Evolutionary conservation across 2,888 invertebrate genomes (phyloP), one percentile per base, ranked within the genome.

Genomic region (Tupiocoris notatus): DNA sequence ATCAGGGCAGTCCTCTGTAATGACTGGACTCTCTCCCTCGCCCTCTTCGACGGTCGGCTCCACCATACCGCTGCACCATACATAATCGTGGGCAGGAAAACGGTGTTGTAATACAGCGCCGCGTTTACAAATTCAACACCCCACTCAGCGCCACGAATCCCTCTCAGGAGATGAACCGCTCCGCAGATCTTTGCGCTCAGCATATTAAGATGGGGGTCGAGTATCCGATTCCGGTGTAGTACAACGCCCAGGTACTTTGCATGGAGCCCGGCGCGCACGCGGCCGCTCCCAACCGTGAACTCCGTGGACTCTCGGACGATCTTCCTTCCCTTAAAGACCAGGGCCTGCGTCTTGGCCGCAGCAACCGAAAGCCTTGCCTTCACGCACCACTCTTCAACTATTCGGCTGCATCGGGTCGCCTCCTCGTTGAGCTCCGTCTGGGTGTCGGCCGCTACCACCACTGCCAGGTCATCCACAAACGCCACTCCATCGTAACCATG

Each of bases 391-490:
- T 65, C 65, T 2, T 23, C n/a, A 17, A 23, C 17, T 7, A 23
- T 2, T 2, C n/a, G 1, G 2, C 9, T 1, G 65, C 23, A 65
- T 2, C 20, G 7, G 16, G 18, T 20, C 3, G 21, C 20, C 1
- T 16, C 2, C 12, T 2, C 7, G 3, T 1, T 12, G 6, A 70
- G 18, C n/a, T 25, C 68, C 0, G 21, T 23, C 56, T 65, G 16
- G 1, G 75, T 57, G n/a, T 66, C n/a, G 1, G 58, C 78, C 17
- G 58, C 12, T 2, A 77, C 23, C 1, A 67, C n/a, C 0, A 78
- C 57, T 2, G 63, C 77, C 2, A 65, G 24, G 57, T 78, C 78
- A 20, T 78, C 78, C 12, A 76, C 78, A 23, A 61, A 78, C 9
- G 74, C 77, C 3, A 70, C 54, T 0, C 57, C 39, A 3, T 63